phyloP scores from a whole-genome alignment of 2,888 invertebrate genomes.

The Serripes groenlandicus region DNA sequence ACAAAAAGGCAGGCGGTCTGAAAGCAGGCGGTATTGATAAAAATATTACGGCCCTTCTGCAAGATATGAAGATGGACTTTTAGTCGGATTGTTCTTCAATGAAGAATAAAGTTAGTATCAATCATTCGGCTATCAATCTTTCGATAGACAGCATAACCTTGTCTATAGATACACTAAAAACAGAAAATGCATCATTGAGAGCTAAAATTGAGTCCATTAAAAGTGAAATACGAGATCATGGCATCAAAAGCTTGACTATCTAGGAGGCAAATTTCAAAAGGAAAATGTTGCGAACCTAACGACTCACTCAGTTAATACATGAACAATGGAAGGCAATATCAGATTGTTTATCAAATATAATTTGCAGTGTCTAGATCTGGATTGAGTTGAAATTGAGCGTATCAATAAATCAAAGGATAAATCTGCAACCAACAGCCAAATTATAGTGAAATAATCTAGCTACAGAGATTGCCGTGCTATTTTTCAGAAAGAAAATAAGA shows the following conservation, averaged over 20 bases:
- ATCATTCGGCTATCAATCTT: neutral
- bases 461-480: neutral
- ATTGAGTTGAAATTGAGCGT: neutral
- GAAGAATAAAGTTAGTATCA: neutral
- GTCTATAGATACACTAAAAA: neutral
- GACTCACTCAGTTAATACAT: neutral
- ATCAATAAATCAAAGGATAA: neutral
- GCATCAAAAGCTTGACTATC: neutral
- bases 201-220: neutral
- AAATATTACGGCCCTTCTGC: neutral
- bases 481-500: neutral
- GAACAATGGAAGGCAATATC: neutral
- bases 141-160: neutral
- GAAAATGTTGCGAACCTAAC: neutral
- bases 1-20: too few species aligned
- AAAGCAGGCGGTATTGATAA: neutral
- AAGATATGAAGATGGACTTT: neutral
- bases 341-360: neutral
- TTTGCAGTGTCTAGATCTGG: neutral
- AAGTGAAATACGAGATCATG: too few species aligned
- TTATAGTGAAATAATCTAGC: neutral
- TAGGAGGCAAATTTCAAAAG: neutral
- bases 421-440: neutral
- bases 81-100: neutral
- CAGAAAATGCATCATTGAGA: neutral